Conservation (phyloP, 2,797 vertebrate genomes). For the Lates japonicus region DNA sequence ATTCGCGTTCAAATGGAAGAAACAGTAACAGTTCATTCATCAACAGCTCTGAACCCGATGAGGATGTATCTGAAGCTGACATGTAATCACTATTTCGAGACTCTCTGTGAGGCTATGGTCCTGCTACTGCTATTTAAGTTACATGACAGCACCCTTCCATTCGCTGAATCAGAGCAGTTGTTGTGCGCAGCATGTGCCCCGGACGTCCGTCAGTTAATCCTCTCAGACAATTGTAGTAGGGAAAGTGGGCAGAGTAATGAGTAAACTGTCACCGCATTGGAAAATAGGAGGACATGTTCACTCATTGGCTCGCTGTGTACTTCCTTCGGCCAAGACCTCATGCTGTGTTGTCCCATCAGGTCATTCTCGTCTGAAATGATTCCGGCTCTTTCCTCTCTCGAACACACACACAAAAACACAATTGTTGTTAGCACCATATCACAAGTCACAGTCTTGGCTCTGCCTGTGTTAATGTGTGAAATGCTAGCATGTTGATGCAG, state of each 20-base stretch:
- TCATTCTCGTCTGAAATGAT: conserved; percentile 57
- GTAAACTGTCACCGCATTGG: conserved; percentile 71
- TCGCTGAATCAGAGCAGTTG: conserved; percentile 36
- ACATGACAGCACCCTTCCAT: conserved; percentile 50
- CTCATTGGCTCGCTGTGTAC: conserved; percentile 68
- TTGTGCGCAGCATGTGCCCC: conserved; percentile 21
- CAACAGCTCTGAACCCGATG: not conserved
- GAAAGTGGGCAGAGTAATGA: conserved; percentile 69
- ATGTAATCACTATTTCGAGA: conserved; percentile 1
- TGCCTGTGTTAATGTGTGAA: conserved; percentile 23
- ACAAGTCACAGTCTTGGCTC: conserved; percentile 9
- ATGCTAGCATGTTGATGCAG: conserved; percentile 25
- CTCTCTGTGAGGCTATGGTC: not conserved
- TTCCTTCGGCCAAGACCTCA: conserved; percentile 70
- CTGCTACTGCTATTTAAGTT: not conserved
- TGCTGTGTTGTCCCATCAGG: conserved; percentile 64
- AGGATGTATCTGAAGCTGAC: not conserved
- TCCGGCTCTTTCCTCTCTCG: conserved; percentile 37
- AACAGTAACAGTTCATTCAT: not conserved
- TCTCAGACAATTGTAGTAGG: conserved; percentile 66
- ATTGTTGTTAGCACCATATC: too few relatives aligned
- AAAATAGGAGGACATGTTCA: conserved; percentile 72
- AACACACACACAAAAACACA: not conserved
- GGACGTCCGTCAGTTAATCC: conserved; percentile 61
- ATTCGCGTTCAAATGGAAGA: not conserved